These are phyloP conservation scores for Drosophila ezoana DNA, from an alignment of 2,888 invertebrate species.

Conservation along the genomic window DNA sequence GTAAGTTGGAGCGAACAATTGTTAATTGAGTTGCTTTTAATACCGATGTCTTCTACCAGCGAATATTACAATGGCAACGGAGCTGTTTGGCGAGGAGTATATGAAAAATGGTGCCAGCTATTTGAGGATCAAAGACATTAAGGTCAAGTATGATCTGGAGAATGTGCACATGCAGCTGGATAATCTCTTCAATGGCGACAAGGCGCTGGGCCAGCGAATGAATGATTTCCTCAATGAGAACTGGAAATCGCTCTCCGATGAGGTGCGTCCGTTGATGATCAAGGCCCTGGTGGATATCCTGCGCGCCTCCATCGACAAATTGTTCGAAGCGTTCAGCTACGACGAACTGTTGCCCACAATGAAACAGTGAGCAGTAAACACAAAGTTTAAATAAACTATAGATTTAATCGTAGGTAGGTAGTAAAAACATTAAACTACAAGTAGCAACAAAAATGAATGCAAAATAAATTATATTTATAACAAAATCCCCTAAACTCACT, in stretches of 20 bases:
- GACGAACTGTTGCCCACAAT: constrained; percentile 86
- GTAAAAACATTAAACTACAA: constrained; percentile 34
- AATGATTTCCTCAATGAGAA: constrained; percentile 92
- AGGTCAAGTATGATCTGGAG: constrained; percentile 89
- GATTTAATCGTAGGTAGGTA: constrained; percentile 45
- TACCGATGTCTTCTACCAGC: constrained; percentile 85
- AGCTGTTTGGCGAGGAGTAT: constrained; percentile 87
- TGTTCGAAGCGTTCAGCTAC: constrained; percentile 87
- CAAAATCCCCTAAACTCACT: constrained; percentile 27
- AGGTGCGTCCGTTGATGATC: constrained; percentile 90
- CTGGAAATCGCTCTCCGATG: constrained; percentile 89
- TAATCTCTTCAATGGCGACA: constrained; percentile 90
- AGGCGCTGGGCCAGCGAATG: constrained; percentile 89
- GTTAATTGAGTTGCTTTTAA: neutral
- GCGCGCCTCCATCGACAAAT: constrained; percentile 87
- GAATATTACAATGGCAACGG: constrained; percentile 88
- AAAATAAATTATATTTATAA: constrained; percentile 66
- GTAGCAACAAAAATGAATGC: constrained; percentile 23
- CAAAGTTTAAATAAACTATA: constrained; percentile 21
- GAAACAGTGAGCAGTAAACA: constrained; percentile 8
- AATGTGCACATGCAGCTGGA: constrained; percentile 88
- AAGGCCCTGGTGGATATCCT: constrained; percentile 87
- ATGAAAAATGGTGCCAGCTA: constrained; percentile 85
- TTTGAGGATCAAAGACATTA: constrained; percentile 88
- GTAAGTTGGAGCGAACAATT: constrained; percentile 85